phyloP scores from a whole-genome alignment of 2,113 vertebrate species.

The Cyanoderma ruficeps region DNA sequence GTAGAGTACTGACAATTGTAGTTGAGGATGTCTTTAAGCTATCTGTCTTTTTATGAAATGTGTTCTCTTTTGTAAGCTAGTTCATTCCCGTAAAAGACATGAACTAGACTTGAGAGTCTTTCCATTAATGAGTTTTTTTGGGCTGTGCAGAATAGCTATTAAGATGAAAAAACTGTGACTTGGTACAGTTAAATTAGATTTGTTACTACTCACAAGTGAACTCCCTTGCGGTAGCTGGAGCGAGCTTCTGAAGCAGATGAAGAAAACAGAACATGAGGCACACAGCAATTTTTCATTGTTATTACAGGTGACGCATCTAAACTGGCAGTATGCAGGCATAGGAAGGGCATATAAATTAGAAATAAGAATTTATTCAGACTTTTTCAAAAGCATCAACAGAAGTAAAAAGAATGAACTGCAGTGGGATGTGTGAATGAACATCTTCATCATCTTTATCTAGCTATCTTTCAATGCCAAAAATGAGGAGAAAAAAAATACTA shows the following conservation, averaged over 20 bases:
- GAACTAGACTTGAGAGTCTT: constrained; percentile 43
- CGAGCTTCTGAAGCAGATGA: constrained; percentile 50
- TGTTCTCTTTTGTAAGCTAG: constrained; percentile 9
- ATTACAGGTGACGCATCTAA: constrained; percentile 87
- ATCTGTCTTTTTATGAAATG: background rate
- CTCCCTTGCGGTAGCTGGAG: constrained; percentile 71
- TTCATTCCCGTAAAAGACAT: constrained; percentile 44
- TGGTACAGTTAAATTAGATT: constrained; percentile 77
- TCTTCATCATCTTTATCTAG: constrained; percentile 43
- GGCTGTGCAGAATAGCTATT: constrained; percentile 67
- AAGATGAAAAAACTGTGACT: constrained; percentile 69
- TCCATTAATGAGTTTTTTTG: constrained; percentile 64
- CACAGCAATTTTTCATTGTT: constrained; percentile 90
- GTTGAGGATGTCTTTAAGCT: constrained; percentile 18
- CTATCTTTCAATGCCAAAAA: constrained; percentile 19
- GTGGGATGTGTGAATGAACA: constrained; percentile 29
- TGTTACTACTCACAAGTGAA: constrained; percentile 73
- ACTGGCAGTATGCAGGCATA: constrained; percentile 71
- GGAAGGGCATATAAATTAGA: constrained; percentile 72
- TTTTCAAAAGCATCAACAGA: constrained; percentile 50
- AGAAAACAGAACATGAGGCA: constrained; percentile 63
- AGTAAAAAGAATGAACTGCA: constrained; percentile 57
- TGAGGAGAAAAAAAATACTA: background rate
- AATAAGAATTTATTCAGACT: constrained; percentile 63
- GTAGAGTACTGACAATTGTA: background rate